Evolutionary conservation across 2,113 vertebrate species (phyloP).

Genomic region (Tragelaphus scriptus): DNA sequence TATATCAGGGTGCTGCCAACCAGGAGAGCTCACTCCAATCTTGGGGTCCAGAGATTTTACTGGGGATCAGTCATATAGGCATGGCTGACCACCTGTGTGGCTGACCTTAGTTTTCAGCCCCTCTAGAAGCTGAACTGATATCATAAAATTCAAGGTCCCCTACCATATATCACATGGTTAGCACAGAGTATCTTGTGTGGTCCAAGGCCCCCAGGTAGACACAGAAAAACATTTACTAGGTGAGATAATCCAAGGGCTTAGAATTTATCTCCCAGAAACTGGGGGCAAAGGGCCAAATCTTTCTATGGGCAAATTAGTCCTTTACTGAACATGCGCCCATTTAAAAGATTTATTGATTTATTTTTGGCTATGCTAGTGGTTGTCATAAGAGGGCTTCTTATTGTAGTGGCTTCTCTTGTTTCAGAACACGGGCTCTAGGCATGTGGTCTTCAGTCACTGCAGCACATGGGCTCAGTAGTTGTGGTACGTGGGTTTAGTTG

Average conservation of each 20-base stretch:
- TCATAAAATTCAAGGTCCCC: background rate
- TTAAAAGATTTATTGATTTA: background rate
- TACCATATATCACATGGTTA: background rate
- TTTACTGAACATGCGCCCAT: background rate
- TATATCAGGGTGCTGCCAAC: background rate
- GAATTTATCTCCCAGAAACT: background rate
- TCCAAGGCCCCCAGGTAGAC: background rate
- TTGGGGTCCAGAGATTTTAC: background rate
- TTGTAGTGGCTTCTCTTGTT: background rate
- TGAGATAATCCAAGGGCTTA: background rate
- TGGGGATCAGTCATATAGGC: background rate
- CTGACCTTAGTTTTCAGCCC: background rate
- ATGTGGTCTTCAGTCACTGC: background rate
- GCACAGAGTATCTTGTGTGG: fast-evolving
- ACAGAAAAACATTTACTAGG: background rate
- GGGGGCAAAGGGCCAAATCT: background rate
- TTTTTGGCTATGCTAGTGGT: background rate
- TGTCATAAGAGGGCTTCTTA: background rate
- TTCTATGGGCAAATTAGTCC: background rate
- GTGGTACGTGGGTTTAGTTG: background rate
- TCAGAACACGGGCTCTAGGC: background rate
- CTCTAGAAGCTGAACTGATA: background rate
- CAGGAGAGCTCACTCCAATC: background rate
- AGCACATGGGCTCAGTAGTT: background rate
- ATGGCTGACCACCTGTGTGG: background rate